phyloP scores from a whole-genome alignment of 2,888 invertebrate genomes.

The Phymatocera aterrima region DNA sequence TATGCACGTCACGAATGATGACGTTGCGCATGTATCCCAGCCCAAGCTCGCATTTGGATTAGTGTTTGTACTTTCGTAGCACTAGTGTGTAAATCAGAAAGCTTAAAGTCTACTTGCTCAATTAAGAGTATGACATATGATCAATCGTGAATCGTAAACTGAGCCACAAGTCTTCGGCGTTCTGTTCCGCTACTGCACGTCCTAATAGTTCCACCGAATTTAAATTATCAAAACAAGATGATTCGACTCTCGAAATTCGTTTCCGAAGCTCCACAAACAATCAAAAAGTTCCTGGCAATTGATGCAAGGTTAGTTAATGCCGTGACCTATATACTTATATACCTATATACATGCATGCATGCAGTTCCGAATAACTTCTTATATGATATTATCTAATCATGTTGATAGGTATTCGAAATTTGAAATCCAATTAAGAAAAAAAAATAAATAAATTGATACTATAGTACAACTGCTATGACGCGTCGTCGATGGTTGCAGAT shows the following conservation, averaged over 20 bases:
- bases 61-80: background rate
- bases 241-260: constrained; percentile 54
- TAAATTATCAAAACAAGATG: constrained; percentile 57
- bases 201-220: background rate
- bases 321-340: background rate
- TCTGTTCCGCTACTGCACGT: background rate
- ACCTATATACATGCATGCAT: no score
- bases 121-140: no score
- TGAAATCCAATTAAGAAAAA: no score
- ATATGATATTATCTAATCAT: no score
- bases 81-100: no score
- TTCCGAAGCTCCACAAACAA: constrained; percentile 50
- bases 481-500: no score
- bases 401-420: no score
- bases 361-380: no score
- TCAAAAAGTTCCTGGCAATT: constrained; percentile 54
- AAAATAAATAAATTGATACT: no score
- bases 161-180: background rate
- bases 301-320: constrained; percentile 55
- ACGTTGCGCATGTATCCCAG: background rate
- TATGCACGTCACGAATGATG: background rate
- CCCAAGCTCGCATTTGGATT: background rate
- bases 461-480: no score
- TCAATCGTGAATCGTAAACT: background rate
- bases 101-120: background rate